Evolutionary conservation across 1,140 invertebrate genomes (phyloP).

Genomic region (Cyclargus thomasi): DNA sequence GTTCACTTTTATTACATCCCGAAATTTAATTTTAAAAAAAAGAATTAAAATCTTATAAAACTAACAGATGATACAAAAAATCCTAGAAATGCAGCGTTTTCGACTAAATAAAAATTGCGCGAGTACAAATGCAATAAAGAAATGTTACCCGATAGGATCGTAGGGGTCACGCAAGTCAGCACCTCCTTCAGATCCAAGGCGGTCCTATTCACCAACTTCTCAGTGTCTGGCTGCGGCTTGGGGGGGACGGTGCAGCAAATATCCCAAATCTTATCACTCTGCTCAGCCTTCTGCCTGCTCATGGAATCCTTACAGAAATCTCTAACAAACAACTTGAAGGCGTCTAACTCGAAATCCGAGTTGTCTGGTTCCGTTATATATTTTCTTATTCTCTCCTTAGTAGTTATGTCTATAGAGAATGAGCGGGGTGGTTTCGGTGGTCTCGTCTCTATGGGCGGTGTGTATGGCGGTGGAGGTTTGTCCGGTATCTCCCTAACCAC

Average conservation of each 20-base stretch:
- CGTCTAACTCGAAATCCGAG: conserved; percentile 26
- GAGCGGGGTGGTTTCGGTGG: conserved; percentile 36
- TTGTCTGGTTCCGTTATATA: conserved; percentile 33
- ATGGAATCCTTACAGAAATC: conserved; percentile 55
- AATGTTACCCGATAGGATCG: conserved; percentile 45
- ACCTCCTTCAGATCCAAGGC: conserved; percentile 45
- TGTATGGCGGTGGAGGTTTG: conserved; percentile 65
- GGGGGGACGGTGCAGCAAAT: conserved; percentile 47
- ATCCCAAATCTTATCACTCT: conserved; percentile 55
- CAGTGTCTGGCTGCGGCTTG: conserved; percentile 32
- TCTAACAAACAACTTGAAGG: conserved; percentile 48
- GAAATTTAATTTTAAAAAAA: too few relatives aligned
- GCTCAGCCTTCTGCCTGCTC: conserved; percentile 34
- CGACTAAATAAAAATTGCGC: not conserved
- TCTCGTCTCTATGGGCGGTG: conserved; percentile 46
- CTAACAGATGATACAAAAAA: too few relatives aligned
- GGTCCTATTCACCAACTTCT: conserved; percentile 38
- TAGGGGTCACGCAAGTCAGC: conserved; percentile 43
- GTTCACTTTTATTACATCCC: too few relatives aligned
- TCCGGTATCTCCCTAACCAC: conserved; percentile 63
- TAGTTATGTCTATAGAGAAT: conserved; percentile 37
- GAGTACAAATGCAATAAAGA: not conserved
- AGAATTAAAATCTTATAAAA: too few relatives aligned
- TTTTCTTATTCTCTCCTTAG: conserved; percentile 39
- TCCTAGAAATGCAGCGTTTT: too few relatives aligned